Percentiles rank a stretch among this genome's conserved stretches.
Conservation (phyloP, 2,113 vertebrate species). For the Petroica traversi region DNA sequence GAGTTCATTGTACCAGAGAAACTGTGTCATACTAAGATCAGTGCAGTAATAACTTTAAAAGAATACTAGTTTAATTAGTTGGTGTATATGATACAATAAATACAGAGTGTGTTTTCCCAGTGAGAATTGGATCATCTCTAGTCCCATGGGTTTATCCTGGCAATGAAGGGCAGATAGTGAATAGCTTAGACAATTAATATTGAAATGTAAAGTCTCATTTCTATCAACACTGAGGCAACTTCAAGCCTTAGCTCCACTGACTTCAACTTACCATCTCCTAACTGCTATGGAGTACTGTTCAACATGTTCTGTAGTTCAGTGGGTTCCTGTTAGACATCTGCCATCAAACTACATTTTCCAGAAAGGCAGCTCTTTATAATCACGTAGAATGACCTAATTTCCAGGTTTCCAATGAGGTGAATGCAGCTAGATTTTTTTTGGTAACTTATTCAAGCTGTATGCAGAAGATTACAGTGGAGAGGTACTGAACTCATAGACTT, state of each 20-base stretch:
- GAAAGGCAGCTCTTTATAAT: not conserved
- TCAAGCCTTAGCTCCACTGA: not conserved
- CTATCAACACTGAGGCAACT: not conserved
- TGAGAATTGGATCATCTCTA: not conserved
- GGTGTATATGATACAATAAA: not conserved
- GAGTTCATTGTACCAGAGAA: not conserved
- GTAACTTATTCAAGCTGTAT: not conserved
- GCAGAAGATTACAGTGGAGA: not conserved
- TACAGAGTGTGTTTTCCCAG: not conserved
- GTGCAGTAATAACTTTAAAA: not conserved
- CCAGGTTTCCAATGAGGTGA: not conserved
- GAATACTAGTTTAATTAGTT: not conserved
- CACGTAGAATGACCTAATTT: not conserved
- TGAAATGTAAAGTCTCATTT: not conserved
- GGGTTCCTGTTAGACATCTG: not conserved
- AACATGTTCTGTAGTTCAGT: not conserved
- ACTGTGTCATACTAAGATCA: not conserved
- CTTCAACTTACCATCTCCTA: not conserved
- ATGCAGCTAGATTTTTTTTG: not conserved
- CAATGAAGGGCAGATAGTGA: not conserved
- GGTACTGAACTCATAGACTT: not conserved
- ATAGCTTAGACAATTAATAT: not conserved
- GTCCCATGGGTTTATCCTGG: not conserved
- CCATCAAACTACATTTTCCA: not conserved
- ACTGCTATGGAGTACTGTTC: not conserved